Evolutionary conservation across 64 coral and sea anemone genomes (phyloP).

Genomic region (Hydrozoanthus tunicans): DNA sequence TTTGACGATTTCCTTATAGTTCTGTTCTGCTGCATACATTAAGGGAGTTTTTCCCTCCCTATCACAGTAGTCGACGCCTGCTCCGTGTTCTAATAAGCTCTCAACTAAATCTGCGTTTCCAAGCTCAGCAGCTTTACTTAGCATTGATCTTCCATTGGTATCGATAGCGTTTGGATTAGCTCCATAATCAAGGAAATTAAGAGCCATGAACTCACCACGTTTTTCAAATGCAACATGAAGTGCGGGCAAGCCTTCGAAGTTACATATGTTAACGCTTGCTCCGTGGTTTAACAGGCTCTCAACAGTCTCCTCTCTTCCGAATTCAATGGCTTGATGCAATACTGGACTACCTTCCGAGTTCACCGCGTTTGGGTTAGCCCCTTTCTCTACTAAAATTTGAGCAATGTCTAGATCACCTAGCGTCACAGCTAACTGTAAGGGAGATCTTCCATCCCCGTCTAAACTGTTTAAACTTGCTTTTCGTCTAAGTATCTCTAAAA

Average conservation of each 20-base stretch:
- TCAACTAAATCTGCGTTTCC: background rate
- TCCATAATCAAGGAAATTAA: background rate
- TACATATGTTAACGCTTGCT: constrained; percentile 9
- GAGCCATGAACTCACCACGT: background rate
- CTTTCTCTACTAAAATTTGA: background rate
- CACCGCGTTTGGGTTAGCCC: constrained; percentile 28
- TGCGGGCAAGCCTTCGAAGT: background rate
- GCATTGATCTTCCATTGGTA: background rate
- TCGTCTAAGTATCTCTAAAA: background rate
- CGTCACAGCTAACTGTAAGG: constrained; percentile 28
- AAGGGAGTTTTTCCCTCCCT: background rate
- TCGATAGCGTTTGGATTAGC: constrained; percentile 16
- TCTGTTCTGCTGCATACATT: background rate
- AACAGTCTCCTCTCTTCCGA: constrained; percentile 4
- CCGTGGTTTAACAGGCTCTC: constrained; percentile 6
- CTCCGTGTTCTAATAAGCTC: constrained; percentile 10
- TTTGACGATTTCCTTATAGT: background rate
- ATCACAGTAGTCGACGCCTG: background rate
- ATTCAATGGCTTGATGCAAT: constrained; percentile 33
- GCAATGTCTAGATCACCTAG: constrained; percentile 26
- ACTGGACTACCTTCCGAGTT: constrained; percentile 14
- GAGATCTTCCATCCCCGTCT: constrained; percentile 12
- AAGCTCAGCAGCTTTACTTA: background rate
- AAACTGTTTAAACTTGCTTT: background rate
- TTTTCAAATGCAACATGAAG: constrained; percentile 16